A percentile compares a stretch with the other conserved stretches of the same genome.
These are phyloP conservation scores for Meta bourneti DNA, from an alignment of 2,888 invertebrate genomes.

Conservation along the genomic window DNA sequence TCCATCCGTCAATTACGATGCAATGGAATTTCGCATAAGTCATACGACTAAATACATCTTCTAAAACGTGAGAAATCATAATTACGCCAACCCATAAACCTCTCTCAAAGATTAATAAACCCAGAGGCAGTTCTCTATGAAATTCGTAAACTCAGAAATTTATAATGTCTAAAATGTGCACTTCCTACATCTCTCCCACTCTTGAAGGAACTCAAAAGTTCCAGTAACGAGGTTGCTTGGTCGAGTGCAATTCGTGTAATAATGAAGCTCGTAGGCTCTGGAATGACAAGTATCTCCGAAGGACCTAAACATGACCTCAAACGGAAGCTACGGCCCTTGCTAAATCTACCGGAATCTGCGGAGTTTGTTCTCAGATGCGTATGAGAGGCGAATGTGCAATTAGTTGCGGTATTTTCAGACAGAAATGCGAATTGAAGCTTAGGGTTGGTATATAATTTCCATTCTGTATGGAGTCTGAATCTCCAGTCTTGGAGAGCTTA, in stretches of 20 bases:
- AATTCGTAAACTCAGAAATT: neutral
- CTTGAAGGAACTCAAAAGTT: neutral
- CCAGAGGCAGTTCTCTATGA: neutral
- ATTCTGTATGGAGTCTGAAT: too few species aligned
- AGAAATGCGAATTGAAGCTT: neutral
- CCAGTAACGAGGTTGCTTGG: neutral
- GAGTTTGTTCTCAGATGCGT: neutral
- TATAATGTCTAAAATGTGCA: neutral
- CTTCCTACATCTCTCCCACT: neutral
- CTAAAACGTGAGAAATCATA: neutral
- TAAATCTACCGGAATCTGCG: neutral
- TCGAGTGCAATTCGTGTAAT: neutral
- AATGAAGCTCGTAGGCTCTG: neutral
- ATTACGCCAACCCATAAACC: neutral
- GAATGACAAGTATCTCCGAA: neutral
- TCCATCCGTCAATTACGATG: too few species aligned
- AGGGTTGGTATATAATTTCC: too few species aligned
- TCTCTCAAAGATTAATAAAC: neutral
- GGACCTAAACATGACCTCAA: neutral
- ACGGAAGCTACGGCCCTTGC: neutral
- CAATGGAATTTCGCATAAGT: too few species aligned
- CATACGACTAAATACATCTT: too few species aligned
- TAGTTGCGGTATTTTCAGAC: neutral
- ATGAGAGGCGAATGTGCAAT: constrained; percentile 8
- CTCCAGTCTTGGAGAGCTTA: too few species aligned